These are phyloP conservation scores for Pherbina coryleti DNA, from an alignment of 2,888 invertebrate species.

Conservation along the genomic window DNA sequence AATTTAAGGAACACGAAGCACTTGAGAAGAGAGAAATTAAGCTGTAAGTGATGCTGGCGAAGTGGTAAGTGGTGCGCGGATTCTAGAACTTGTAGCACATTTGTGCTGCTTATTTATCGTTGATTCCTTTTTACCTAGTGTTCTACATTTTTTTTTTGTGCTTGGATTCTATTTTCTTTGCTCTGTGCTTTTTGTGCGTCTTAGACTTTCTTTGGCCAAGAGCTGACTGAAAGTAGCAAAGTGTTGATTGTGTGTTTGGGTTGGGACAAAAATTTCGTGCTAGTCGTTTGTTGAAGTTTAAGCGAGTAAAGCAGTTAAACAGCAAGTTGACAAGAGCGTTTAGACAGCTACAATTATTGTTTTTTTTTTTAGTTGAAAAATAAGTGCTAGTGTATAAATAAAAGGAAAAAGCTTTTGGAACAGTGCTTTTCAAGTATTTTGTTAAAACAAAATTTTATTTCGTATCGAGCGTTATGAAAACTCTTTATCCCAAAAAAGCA, in stretches of 20 bases:
- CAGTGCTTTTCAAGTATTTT: conserved; percentile 29
- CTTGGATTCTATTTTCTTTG: background rate
- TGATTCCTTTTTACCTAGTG: conserved; percentile 1
- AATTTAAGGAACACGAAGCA: conserved; percentile 45
- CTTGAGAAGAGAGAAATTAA: background rate
- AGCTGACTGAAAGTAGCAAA: background rate
- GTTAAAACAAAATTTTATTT: background rate
- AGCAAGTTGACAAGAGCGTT: too few relatives aligned
- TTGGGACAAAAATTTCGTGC: background rate
- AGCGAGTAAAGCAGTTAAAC: conserved; percentile 1
- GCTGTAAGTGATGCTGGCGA: background rate
- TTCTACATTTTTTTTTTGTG: too few relatives aligned
- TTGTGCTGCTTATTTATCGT: conserved; percentile 38
- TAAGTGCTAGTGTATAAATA: background rate
- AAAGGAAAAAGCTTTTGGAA: background rate
- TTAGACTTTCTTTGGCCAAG: background rate
- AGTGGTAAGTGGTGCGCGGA: background rate
- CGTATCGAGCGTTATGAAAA: background rate
- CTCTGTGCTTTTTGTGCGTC: background rate
- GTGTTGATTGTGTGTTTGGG: background rate
- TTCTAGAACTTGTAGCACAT: background rate
- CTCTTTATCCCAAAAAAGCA: background rate
- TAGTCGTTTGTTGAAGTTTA: conserved; percentile 15
- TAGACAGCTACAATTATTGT: too few relatives aligned
- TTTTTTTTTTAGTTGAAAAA: too few relatives aligned